Base-by-base conservation (phyloP, 2,797 vertebrate species). In the Serranus cabrilla region DNA sequence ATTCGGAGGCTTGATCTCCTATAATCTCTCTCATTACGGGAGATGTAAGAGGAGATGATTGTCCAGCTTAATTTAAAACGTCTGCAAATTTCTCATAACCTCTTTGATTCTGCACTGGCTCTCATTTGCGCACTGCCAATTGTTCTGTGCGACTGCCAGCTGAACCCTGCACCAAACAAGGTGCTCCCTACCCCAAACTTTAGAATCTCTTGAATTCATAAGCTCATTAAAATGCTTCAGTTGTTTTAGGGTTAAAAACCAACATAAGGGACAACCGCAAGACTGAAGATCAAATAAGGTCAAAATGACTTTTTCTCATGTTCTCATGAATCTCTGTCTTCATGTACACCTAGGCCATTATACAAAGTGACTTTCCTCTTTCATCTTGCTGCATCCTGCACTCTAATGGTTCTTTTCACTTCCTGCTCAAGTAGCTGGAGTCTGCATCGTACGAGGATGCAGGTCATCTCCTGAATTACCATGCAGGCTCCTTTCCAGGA, bases 11-110 rank as follows among this genome's bases (percentile, higher is more conserved):
- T 77, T 81, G 84, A 91, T 88, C 87, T 83, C 52, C 76, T 71
- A 37, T 90, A 91, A 91, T 89, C 90, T 87, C 81, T 59, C 87
- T 92, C 86, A 89, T 93, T 91, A 91, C 37, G 16, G 78, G 68
- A 74, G 56, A 87, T 64, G 81, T 84, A 88, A 87, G 81, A 83
- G 71, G 78, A 85, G 86, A 87, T 83, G 85, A 91, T 92, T 84
- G 88, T 88, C 88, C 85, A 16, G 67, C 75, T 86, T 90, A 83
- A 90, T 90, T 86, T 76, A 62, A 90, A 90, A 86, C 66, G 61
- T 85, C 84, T 91, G 88, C 47, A 76, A 63, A 78, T 84, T 80
- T 87, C 83, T 84, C 69, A 50, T 62, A 84, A 72, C 84, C 77
- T 68, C 82, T 83, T 87, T 87, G 71, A 87, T 85, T 85, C 74